These are phyloP conservation scores for Enteromius treurensis DNA, from an alignment of 2,797 vertebrate genomes.

Conservation along the genomic window DNA sequence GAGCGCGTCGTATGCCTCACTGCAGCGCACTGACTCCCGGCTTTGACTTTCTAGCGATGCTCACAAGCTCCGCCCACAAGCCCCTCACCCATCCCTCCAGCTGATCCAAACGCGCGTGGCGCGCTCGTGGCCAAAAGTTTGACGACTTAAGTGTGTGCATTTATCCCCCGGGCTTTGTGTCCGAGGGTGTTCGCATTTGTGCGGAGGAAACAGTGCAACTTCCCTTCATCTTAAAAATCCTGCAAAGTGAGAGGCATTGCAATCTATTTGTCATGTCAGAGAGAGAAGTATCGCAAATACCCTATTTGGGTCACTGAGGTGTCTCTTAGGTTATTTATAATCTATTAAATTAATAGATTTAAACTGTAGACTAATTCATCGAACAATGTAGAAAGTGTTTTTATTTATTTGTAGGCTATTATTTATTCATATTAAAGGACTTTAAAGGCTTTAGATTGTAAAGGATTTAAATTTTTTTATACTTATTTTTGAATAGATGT, in stretches of 20 bases:
- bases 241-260: background rate
- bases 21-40: conserved; percentile 52
- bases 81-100: conserved; percentile 56
- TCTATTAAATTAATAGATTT: background rate
- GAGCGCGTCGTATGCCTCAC: conserved; percentile 64
- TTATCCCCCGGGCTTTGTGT: conserved; percentile 45
- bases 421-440: background rate
- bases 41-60: conserved; percentile 66
- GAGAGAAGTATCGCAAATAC: background rate
- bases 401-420: background rate
- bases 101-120: conserved; percentile 76
- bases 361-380: background rate
- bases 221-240: background rate
- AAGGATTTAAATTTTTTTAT: background rate
- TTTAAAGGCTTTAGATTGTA: background rate
- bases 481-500: background rate
- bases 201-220: background rate
- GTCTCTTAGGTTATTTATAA: background rate
- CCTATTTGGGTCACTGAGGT: background rate
- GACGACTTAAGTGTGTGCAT: conserved; percentile 52
- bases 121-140: conserved; percentile 79
- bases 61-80: conserved; percentile 71
- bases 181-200: conserved; percentile 43
- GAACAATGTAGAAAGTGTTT: background rate
- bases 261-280: conserved; percentile 5